These are phyloP conservation scores for Protomyctophum bolini DNA, from an alignment of 2,113 vertebrate species.

Conservation along the genomic window DNA sequence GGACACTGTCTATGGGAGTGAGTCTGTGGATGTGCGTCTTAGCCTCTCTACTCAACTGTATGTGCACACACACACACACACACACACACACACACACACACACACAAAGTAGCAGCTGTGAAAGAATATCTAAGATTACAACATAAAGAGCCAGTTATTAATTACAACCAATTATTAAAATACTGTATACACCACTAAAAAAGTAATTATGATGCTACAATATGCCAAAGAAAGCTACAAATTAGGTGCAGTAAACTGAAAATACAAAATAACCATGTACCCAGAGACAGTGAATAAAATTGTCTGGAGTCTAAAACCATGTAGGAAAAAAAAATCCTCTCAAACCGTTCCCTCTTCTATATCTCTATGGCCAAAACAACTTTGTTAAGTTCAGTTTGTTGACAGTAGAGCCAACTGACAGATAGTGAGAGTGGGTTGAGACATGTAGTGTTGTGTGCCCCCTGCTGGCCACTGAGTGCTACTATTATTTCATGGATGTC, in stretches of 20 bases:
- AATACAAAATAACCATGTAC: no score
- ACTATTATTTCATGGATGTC: background rate
- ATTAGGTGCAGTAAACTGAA: background rate
- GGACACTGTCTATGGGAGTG: conserved; percentile 10
- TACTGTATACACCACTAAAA: no score
- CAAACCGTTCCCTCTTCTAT: background rate
- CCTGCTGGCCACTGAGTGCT: conserved; percentile 38
- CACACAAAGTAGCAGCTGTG: no score
- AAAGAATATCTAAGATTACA: no score
- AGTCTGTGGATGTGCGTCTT: background rate
- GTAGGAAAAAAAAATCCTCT: background rate
- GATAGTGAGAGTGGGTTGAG: background rate
- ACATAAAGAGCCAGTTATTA: no score
- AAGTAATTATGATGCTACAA: no score
- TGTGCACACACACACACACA: no score
- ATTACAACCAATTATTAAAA: no score
- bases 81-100: no score
- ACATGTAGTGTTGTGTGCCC: conserved; percentile 48
- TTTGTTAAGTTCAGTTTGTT: background rate
- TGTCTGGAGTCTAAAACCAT: background rate
- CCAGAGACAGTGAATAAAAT: no score
- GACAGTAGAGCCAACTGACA: background rate
- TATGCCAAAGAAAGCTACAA: background rate
- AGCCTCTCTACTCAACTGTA: no score
- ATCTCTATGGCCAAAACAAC: conserved; percentile 1